A percentile compares a stretch with the other conserved stretches of the same genome.
These are phyloP conservation scores for Charina bottae DNA, from an alignment of 2,113 vertebrate genomes.

Conservation along the genomic window DNA sequence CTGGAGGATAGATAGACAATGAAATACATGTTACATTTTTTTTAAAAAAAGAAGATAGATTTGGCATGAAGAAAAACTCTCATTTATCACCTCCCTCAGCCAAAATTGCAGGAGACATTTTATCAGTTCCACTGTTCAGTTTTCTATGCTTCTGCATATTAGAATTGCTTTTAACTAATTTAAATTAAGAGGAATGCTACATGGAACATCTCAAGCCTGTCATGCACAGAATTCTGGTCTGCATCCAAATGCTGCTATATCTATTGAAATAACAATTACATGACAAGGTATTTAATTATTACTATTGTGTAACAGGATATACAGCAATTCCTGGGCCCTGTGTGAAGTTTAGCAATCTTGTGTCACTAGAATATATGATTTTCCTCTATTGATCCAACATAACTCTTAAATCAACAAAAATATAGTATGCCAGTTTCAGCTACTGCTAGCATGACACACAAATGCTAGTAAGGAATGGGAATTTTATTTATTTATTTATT, in stretches of 20 bases:
- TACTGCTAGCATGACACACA: constrained; percentile 9
- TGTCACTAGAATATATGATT: constrained; percentile 17
- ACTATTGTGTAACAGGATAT: neutral
- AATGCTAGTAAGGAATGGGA: neutral
- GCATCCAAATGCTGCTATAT: constrained; percentile 7
- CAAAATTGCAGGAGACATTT: neutral
- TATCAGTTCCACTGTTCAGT: neutral
- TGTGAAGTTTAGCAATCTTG: neutral
- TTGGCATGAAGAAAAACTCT: neutral
- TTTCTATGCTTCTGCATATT: neutral
- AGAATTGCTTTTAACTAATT: neutral
- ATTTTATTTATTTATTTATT: neutral
- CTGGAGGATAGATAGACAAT: neutral
- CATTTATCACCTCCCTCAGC: neutral
- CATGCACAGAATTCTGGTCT: neutral
- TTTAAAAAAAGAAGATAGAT: neutral
- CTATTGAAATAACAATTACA: neutral
- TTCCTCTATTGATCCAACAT: neutral
- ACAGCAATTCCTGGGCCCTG: constrained; percentile 10
- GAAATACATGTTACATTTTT: neutral
- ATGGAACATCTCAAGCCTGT: neutral
- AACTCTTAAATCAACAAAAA: constrained; percentile 25
- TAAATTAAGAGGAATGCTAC: neutral
- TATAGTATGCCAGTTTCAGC: neutral
- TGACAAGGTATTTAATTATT: constrained; percentile 17